A percentile compares a stretch with the other conserved stretches of the same genome.
phyloP scores from a whole-genome alignment of 2,797 vertebrate species.

The Discoglossus pictus region DNA sequence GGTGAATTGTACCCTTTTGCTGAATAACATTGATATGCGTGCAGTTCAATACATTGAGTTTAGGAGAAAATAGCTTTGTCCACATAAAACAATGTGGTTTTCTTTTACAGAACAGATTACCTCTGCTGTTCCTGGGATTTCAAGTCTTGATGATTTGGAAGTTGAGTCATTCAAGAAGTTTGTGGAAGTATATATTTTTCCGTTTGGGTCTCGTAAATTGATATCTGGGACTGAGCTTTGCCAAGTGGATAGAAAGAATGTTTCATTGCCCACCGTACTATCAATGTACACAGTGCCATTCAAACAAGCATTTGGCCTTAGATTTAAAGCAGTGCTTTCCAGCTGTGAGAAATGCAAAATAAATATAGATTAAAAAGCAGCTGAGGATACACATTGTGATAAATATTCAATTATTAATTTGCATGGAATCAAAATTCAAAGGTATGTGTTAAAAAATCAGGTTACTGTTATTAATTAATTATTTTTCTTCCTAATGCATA shows the following conservation, averaged over 20 bases:
- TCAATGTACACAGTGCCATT: slow-evolving; percentile 58
- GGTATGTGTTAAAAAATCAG: too few species aligned
- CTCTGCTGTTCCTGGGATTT: slow-evolving; percentile 61
- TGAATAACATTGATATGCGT: too few species aligned
- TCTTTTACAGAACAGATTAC: slow-evolving; percentile 41
- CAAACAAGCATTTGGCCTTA: slow-evolving; percentile 46
- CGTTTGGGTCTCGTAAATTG: slow-evolving; percentile 56
- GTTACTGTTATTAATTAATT: too few species aligned
- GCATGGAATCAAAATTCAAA: too few species aligned
- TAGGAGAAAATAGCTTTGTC: too few species aligned
- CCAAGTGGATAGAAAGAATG: slow-evolving; percentile 60
- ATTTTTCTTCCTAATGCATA: too few species aligned
- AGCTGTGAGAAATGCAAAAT: slow-evolving; percentile 59
- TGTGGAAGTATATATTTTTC: slow-evolving; percentile 50
- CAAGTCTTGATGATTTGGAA: slow-evolving; percentile 51
- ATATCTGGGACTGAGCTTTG: slow-evolving; percentile 50
- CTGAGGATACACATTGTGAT: too few species aligned
- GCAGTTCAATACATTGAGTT: too few species aligned
- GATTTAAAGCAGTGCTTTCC: slow-evolving; percentile 53
- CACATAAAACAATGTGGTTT: too few species aligned
- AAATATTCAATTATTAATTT: too few species aligned
- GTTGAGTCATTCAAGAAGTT: slow-evolving; percentile 44
- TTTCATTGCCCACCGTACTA: slow-evolving; percentile 60
- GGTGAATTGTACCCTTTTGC: too few species aligned
- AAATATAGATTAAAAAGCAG: too few species aligned